Evolutionary conservation across 2,888 invertebrate genomes (phyloP).

Genomic region (Drosophila buzzatii): DNA sequence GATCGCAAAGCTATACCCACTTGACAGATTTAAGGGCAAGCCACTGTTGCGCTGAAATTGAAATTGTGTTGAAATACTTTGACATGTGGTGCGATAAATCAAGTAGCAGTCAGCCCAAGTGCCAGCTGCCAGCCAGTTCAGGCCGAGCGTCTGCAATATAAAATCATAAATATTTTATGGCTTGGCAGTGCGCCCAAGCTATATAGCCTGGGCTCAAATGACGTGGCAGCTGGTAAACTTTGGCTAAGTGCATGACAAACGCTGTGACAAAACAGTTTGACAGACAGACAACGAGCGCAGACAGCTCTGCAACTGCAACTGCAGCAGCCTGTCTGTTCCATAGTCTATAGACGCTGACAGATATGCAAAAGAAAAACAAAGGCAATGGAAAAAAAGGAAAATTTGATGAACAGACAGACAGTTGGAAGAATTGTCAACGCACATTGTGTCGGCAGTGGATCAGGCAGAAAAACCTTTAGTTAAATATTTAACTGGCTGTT

Average conservation of each 20-base stretch:
- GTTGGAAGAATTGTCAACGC: conserved; percentile 31
- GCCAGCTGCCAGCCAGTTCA: background rate
- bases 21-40: background rate
- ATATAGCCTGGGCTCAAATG: conserved; percentile 13
- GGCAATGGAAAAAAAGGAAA: conserved; percentile 13
- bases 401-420: conserved; percentile 24
- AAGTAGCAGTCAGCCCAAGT: conserved; percentile 12
- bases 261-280: conserved; percentile 61
- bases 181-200: conserved; percentile 19
- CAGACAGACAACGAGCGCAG: conserved; percentile 36
- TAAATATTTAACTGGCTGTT: conserved; percentile 43
- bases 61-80: conserved; percentile 33
- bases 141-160: conserved; percentile 23
- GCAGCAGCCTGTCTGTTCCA: conserved; percentile 22
- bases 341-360: no score
- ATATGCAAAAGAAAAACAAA: conserved; percentile 24
- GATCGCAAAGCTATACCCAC: background rate
- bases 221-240: conserved; percentile 51
- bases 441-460: conserved; percentile 20
- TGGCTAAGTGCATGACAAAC: conserved; percentile 76
- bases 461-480: conserved; percentile 14
- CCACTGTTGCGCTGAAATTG: conserved; percentile 12
- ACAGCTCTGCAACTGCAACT: conserved; percentile 30
- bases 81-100: conserved; percentile 38
- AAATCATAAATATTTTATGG: conserved; percentile 50